phyloP scores from a whole-genome alignment of 2,113 vertebrate genomes.

The Erythrocercus mccallii region DNA sequence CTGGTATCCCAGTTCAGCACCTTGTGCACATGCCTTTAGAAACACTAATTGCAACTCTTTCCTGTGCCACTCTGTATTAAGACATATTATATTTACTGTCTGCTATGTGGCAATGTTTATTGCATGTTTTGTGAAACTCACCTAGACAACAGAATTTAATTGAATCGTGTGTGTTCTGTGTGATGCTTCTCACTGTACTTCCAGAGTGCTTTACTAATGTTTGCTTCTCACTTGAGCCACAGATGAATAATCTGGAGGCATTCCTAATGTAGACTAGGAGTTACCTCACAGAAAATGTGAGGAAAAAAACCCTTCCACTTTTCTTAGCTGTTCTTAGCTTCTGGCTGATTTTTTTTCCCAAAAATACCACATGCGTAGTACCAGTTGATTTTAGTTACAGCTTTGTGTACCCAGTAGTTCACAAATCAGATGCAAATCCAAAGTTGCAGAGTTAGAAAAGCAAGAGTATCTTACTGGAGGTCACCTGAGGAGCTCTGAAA shows the following conservation, averaged over 20 bases:
- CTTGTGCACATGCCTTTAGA: neutral
- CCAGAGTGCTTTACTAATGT: neutral
- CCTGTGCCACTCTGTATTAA: neutral
- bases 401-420: neutral
- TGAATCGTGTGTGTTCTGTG: neutral
- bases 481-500: neutral
- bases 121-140: neutral
- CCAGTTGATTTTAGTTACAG: neutral
- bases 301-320: neutral
- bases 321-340: neutral
- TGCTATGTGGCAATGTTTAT: neutral
- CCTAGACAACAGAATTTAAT: neutral
- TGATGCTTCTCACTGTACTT: neutral
- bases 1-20: neutral
- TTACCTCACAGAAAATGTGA: neutral
- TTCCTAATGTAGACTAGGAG: neutral
- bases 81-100: neutral
- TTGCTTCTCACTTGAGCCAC: neutral
- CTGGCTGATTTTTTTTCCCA: neutral
- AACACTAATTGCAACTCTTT: neutral
- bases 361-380: neutral
- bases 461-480: neutral
- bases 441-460: neutral
- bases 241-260: neutral
- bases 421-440: neutral